phyloP scores from a whole-genome alignment of 1,140 invertebrate genomes.

The Leptopilina clavipes region DNA sequence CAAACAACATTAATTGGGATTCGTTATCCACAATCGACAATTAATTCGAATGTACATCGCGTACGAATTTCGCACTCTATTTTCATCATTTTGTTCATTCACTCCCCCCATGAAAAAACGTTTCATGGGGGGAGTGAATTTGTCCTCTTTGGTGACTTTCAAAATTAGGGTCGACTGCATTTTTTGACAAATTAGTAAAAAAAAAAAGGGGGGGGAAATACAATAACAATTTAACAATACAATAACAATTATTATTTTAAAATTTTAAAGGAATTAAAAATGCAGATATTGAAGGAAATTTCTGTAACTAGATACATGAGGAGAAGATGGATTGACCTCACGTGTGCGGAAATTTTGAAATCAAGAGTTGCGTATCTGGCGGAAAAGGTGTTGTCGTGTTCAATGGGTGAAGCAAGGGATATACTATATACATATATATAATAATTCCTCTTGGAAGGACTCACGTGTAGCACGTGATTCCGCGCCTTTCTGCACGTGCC shows the following conservation, averaged over 20 bases:
- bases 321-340: slow-evolving; percentile 2
- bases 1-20: slow-evolving; percentile 51
- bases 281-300: too few relatives aligned
- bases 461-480: slow-evolving; percentile 68
- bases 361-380: neutral
- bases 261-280: too few relatives aligned
- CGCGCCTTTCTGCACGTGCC: slow-evolving; percentile 63
- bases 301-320: too few relatives aligned
- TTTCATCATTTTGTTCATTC: neutral
- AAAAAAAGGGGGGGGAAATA: too few relatives aligned
- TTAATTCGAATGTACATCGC: slow-evolving; percentile 18
- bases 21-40: slow-evolving; percentile 45
- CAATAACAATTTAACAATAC: too few relatives aligned
- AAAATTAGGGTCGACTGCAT: too few relatives aligned
- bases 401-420: slow-evolving; percentile 52
- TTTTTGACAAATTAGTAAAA: too few relatives aligned
- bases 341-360: slow-evolving; percentile 15
- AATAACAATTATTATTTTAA: too few relatives aligned
- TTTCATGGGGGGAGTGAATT: too few relatives aligned
- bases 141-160: too few relatives aligned
- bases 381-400: slow-evolving; percentile 44
- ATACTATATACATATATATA: slow-evolving; percentile 43
- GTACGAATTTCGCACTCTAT: slow-evolving; percentile 39
- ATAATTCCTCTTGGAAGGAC: slow-evolving; percentile 52
- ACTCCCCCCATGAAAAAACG: too few relatives aligned